Conservation (phyloP, 2,113 vertebrate species). For the Tetrax tetrax region DNA sequence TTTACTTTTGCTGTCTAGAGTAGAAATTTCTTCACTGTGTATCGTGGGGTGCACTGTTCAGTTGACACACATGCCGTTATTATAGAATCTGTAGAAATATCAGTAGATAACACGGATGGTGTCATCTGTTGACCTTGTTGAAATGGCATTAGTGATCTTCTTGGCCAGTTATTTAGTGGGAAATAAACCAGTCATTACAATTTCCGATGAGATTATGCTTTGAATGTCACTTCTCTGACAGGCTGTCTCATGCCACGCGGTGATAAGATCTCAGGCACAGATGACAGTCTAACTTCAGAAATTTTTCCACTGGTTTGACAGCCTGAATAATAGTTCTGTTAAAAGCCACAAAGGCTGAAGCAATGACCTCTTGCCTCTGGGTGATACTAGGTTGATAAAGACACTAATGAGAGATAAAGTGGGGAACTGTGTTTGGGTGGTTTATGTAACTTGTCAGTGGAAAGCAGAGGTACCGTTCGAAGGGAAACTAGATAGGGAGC, state of each 20-base stretch:
- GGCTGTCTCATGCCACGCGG: not conserved
- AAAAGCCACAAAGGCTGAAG: not conserved
- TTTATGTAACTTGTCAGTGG: not conserved
- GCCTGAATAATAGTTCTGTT: constrained; percentile 18
- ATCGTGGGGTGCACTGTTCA: not conserved
- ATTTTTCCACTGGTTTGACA: constrained; percentile 29
- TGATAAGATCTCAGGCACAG: constrained; percentile 30
- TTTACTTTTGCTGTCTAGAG: not conserved
- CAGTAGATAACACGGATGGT: not conserved
- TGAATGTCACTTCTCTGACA: constrained; percentile 48
- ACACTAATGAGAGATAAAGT: constrained; percentile 26
- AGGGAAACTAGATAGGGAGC: constrained; percentile 32
- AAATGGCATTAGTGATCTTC: not conserved
- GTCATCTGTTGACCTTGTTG: constrained; percentile 8
- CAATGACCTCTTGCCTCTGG: constrained; percentile 17
- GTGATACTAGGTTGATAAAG: not conserved
- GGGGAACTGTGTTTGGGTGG: not conserved
- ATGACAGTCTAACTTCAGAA: constrained; percentile 39
- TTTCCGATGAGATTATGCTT: constrained; percentile 33
- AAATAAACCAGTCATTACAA: constrained; percentile 36
- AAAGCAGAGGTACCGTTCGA: not conserved
- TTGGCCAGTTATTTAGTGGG: constrained; percentile 25
- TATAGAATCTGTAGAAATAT: not conserved
- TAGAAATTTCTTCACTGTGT: not conserved
- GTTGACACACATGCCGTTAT: not conserved